phyloP scores from a whole-genome alignment of 2,888 invertebrate species.

The Monochamus alternatus region DNA sequence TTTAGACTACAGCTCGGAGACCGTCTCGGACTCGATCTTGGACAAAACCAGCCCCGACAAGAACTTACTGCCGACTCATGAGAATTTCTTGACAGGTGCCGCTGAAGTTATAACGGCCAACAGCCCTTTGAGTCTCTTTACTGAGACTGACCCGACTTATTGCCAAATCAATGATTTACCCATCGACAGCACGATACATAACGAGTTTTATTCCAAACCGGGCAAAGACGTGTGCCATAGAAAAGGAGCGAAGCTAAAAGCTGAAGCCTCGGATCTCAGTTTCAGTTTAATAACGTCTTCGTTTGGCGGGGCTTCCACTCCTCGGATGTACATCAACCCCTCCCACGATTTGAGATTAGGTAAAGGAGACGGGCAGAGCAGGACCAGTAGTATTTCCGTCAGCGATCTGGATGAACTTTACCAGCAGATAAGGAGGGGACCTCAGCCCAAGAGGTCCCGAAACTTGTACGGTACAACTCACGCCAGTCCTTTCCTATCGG shows the following conservation, averaged over 20 bases:
- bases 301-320: slow-evolving; percentile 48
- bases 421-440: slow-evolving; percentile 77
- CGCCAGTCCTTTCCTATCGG: slow-evolving; percentile 64
- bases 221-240: slow-evolving; percentile 24
- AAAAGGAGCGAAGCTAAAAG: slow-evolving; percentile 15
- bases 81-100: slow-evolving; percentile 43
- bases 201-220: slow-evolving; percentile 34
- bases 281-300: slow-evolving; percentile 64
- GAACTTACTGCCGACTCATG: slow-evolving; percentile 67
- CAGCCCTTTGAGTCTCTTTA: slow-evolving; percentile 54
- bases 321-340: slow-evolving; percentile 71
- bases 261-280: slow-evolving; percentile 50
- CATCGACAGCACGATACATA: slow-evolving; percentile 37
- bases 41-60: slow-evolving; percentile 60
- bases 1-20: slow-evolving; percentile 76
- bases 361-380: slow-evolving; percentile 73
- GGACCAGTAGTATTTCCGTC: slow-evolving; percentile 74
- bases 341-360: slow-evolving; percentile 68
- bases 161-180: slow-evolving; percentile 48
- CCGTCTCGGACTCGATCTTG: slow-evolving; percentile 67
- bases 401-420: slow-evolving; percentile 81
- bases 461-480: slow-evolving; percentile 47
- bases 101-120: slow-evolving; percentile 49
- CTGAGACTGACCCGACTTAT: slow-evolving; percentile 48
- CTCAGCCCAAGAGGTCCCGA: slow-evolving; percentile 47